phyloP scores from a whole-genome alignment of 2,797 vertebrate species.

The Monodelphis domestica region DNA sequence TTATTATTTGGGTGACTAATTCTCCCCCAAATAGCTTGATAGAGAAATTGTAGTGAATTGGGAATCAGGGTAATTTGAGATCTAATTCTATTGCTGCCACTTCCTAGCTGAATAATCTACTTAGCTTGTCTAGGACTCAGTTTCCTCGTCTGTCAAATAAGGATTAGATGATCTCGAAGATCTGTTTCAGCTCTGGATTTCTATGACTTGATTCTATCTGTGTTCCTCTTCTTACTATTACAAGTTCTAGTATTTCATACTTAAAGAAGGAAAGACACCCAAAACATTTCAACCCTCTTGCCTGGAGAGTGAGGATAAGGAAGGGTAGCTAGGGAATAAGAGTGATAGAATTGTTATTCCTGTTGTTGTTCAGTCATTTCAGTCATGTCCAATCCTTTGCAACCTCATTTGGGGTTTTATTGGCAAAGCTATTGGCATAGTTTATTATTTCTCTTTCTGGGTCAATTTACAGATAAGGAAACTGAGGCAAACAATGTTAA shows the following conservation, averaged over 20 bases:
- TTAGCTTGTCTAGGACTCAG: not conserved
- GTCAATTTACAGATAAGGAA: too few species aligned
- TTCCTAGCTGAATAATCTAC: not conserved
- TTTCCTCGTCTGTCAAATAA: slow-evolving; percentile 12
- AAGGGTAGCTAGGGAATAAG: not conserved
- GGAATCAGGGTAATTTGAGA: not conserved
- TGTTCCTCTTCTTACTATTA: not conserved
- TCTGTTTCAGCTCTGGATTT: slow-evolving; percentile 4
- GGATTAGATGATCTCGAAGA: not conserved
- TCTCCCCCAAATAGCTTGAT: not conserved
- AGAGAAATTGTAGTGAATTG: not conserved
- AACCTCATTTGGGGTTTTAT: too few species aligned
- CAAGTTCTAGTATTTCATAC: slow-evolving; percentile 14
- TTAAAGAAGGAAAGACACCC: not conserved
- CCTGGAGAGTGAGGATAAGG: not conserved
- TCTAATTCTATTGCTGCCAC: not conserved
- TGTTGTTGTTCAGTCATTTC: too few species aligned
- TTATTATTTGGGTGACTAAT: not conserved
- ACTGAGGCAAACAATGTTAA: too few species aligned
- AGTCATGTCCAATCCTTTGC: too few species aligned
- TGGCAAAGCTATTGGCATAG: too few species aligned
- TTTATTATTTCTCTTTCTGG: too few species aligned
- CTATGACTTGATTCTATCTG: too few species aligned
- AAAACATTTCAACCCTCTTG: not conserved
- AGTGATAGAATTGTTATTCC: too few species aligned